phyloP scores from a whole-genome alignment of 2,113 vertebrate species.

The Anarhynchus alexandrinus region DNA sequence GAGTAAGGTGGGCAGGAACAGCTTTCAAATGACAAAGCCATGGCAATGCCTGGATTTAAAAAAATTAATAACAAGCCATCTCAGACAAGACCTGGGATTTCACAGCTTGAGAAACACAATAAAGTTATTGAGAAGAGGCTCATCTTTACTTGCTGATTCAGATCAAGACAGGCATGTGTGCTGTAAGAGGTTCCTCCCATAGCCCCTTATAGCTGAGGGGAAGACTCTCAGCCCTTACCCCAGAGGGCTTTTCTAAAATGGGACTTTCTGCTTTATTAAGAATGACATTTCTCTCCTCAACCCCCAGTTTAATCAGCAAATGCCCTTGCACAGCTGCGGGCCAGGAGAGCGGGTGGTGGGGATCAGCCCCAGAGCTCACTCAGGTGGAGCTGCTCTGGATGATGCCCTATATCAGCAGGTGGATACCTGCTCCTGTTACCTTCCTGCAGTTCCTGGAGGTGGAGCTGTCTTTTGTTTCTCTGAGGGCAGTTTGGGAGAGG shows the following conservation, averaged over 20 bases:
- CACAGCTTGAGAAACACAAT: background rate
- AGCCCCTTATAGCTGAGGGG: background rate
- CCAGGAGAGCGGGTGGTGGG: background rate
- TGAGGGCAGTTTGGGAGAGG: background rate
- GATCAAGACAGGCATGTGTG: rapidly evolving
- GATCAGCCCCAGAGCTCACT: background rate
- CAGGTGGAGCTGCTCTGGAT: background rate
- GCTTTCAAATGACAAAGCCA: background rate
- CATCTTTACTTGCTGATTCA: background rate
- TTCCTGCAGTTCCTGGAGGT: background rate
- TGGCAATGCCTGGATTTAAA: background rate
- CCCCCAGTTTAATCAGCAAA: background rate
- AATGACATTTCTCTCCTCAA: background rate
- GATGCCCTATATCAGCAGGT: background rate
- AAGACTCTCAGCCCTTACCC: background rate
- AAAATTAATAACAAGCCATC: background rate
- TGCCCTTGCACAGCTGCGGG: background rate
- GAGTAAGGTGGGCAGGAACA: background rate
- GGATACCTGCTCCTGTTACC: rapidly evolving
- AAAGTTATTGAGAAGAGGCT: background rate
- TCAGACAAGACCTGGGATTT: background rate
- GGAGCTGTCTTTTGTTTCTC: background rate
- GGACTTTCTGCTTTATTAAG: background rate
- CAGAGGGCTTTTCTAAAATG: background rate
- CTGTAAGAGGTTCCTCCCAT: background rate